Evolutionary conservation across 1,140 invertebrate genomes (phyloP).

Genomic region (Copidosoma floridanum): DNA sequence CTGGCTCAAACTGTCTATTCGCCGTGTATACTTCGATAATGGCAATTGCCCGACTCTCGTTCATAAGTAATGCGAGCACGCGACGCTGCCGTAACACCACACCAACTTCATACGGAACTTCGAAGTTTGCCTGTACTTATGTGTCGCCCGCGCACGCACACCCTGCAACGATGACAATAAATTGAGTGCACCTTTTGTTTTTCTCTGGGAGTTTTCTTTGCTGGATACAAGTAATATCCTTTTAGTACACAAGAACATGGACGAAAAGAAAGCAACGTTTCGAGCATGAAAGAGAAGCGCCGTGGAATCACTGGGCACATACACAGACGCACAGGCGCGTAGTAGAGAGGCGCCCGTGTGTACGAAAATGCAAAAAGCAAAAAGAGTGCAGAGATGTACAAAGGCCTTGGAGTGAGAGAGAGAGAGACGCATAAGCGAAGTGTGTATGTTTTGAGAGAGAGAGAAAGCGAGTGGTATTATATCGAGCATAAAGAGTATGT

Average conservation of each 20-base stretch:
- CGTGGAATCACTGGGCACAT: too few relatives aligned
- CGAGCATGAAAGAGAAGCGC: not conserved
- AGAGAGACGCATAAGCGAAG: slow-evolving; percentile 40
- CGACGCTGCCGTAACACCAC: too few relatives aligned
- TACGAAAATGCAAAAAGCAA: not conserved
- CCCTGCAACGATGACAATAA: too few relatives aligned
- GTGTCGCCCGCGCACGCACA: too few relatives aligned
- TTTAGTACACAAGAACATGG: not conserved
- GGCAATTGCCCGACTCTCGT: too few relatives aligned
- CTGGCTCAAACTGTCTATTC: too few relatives aligned
- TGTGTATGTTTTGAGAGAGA: slow-evolving; percentile 59
- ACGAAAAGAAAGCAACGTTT: not conserved
- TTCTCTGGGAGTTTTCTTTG: too few relatives aligned
- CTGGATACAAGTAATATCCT: not conserved
- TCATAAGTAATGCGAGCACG: too few relatives aligned
- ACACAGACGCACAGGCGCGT: not conserved
- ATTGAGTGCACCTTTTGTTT: too few relatives aligned
- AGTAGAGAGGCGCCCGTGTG: not conserved
- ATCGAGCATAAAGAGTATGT: slow-evolving; percentile 59
- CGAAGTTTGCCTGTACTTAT: too few relatives aligned
- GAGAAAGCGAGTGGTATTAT: slow-evolving; percentile 59
- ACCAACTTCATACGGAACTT: too few relatives aligned
- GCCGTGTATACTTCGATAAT: too few relatives aligned
- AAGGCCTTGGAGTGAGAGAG: slow-evolving; percentile 24
- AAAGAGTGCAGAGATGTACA: not conserved